Evolutionary conservation across 2,113 vertebrate genomes (phyloP).

Genomic region (Petromus typicus): DNA sequence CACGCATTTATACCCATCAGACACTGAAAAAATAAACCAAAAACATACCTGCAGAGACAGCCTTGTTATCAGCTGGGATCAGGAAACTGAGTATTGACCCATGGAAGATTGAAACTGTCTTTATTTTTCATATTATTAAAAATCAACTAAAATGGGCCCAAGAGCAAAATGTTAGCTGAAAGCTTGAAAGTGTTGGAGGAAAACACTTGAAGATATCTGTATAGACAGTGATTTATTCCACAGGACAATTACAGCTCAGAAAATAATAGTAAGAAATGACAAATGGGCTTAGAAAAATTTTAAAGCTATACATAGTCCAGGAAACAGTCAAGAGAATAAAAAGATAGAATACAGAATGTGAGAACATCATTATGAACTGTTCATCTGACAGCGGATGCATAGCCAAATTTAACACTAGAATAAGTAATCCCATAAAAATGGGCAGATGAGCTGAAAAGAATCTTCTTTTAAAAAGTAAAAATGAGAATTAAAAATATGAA

Average conservation of each 20-base stretch:
- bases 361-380: not conserved
- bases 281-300: not conserved
- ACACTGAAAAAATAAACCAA: not conserved
- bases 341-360: not conserved
- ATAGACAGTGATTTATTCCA: not conserved
- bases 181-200: not conserved
- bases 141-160: not conserved
- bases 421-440: not conserved
- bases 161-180: not conserved
- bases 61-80: not conserved
- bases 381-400: not conserved
- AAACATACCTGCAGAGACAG: not conserved
- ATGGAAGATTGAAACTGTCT: not conserved
- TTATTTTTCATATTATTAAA: not conserved
- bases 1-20: not conserved
- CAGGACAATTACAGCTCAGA: not conserved
- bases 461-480: not conserved
- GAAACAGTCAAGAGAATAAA: not conserved
- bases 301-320: not conserved
- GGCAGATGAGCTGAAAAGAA: not conserved
- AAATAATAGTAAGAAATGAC: not conserved
- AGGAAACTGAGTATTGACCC: not conserved
- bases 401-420: not conserved
- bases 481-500: not conserved
- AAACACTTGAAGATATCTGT: too few species aligned